Evolutionary conservation across 2,113 vertebrate species (phyloP), one percentile per base, ranked within the genome.

Genomic region (Istiophorus platypterus): DNA sequence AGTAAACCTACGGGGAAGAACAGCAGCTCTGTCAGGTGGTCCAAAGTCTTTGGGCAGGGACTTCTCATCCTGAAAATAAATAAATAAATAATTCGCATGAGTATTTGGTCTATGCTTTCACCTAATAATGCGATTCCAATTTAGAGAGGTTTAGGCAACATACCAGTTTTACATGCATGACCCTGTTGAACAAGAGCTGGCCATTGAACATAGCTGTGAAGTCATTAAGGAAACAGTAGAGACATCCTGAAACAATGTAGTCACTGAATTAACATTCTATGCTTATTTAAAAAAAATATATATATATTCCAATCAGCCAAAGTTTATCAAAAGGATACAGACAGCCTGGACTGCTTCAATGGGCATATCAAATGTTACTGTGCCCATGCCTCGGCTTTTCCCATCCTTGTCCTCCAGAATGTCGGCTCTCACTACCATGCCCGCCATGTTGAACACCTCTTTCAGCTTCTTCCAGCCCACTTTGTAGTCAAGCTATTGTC

Each of bases 401-500:
- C 98, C 98, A 5, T 99, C 98, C 88, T 99, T 99, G 93, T 99
- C 98, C 86, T 99, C 97, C 41, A 99, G 94, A 77, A 99, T 98
- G 91, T 99, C 97, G 0, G 98, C 93, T 45, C 98, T 94, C 22
- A 98, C 92, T 56, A 99, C 98, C 11, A 95, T 92, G 5, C 98
- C 98, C 0, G 98, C 98, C 97, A 99, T 99, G 93, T 96, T 86
- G 85, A 99, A 99, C 3, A 99, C 98, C 92, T 99, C 98, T 58
- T 99, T 99, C 94, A 99, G 95, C 89, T 99, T 99, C 95, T 99
- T 99, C 97, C 98, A 99, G 37, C 97, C 97, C 57, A 99, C 98
- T 91, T 98, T 99, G 96, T 99, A 99, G 92, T 99, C 98, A 92
- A 99, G 94, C 98, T 99, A 89, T 22, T 69, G 75, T 29, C 22